phyloP scores from a whole-genome alignment of 2,113 vertebrate species.

The Halichoeres trimaculatus region DNA sequence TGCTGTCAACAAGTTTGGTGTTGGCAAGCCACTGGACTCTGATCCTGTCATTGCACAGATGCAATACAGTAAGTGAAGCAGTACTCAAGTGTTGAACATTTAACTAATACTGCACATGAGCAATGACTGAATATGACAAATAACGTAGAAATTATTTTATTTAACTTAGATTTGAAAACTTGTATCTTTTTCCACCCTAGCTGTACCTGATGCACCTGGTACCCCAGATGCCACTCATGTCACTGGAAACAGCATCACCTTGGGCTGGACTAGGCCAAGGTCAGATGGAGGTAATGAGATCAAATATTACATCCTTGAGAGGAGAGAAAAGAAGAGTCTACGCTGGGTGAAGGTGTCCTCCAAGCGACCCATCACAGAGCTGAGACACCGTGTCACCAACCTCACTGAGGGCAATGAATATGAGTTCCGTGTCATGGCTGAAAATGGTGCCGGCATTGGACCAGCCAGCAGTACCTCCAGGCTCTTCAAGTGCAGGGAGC shows the following conservation, averaged over 20 bases:
- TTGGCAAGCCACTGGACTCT: conserved; percentile 93
- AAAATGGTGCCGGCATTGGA: conserved; percentile 94
- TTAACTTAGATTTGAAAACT: neutral
- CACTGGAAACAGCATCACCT: conserved; percentile 93
- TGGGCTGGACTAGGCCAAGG: conserved; percentile 93
- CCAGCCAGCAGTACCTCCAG: conserved; percentile 91
- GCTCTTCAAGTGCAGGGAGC: conserved; percentile 96
- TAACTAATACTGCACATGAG: too few species aligned
- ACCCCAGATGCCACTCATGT: conserved; percentile 93
- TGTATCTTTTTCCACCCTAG: conserved; percentile 70
- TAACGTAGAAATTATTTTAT: neutral
- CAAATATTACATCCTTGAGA: conserved; percentile 95
- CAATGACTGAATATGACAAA: too few species aligned
- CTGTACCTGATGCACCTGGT: conserved; percentile 94
- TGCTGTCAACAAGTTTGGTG: conserved; percentile 96
- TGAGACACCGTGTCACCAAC: conserved; percentile 91
- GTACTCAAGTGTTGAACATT: neutral
- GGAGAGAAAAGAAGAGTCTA: conserved; percentile 97
- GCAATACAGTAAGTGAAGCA: conserved; percentile 93
- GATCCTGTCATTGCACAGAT: conserved; percentile 92
- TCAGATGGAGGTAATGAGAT: conserved; percentile 97
- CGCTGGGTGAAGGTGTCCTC: conserved; percentile 95
- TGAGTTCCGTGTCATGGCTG: conserved; percentile 98
- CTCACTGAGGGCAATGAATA: conserved; percentile 97
- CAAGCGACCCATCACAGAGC: conserved; percentile 93